Percentiles rank a stretch among this genome's conserved stretches.
Conservation (phyloP, 2,797 vertebrate genomes). For the Lacerta agilis region DNA sequence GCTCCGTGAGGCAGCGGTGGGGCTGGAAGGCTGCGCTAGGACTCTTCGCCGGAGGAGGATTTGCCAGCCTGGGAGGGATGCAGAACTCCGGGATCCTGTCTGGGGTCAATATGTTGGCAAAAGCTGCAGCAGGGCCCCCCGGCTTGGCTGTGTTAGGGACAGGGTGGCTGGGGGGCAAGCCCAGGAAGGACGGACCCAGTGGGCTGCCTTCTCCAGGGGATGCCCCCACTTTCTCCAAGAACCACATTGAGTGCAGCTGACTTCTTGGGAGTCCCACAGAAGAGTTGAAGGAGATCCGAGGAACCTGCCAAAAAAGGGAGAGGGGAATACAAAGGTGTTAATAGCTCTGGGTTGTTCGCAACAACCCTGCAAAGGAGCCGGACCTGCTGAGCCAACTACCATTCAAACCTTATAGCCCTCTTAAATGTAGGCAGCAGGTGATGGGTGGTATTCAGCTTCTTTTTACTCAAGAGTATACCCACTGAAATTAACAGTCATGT, state of each 20-base stretch:
- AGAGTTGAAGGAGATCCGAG: background rate
- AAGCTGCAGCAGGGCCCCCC: constrained; percentile 51
- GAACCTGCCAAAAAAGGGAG: constrained; percentile 28
- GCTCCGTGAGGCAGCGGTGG: constrained; percentile 40
- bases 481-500: background rate
- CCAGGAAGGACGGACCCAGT: constrained; percentile 26
- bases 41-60: background rate
- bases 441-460: too few relatives aligned
- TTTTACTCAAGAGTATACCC: too few relatives aligned
- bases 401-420: too few relatives aligned
- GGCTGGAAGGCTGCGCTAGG: constrained; percentile 2
- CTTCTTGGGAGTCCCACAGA: background rate
- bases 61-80: constrained; percentile 87
- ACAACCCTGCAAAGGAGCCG: background rate
- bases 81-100: constrained; percentile 94
- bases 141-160: constrained; percentile 29
- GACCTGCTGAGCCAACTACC: background rate
- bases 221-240: constrained; percentile 69
- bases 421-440: too few relatives aligned
- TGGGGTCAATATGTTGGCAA: constrained; percentile 92
- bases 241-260: constrained; percentile 61
- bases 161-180: constrained; percentile 39
- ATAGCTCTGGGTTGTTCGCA: background rate
- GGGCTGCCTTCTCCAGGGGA: constrained; percentile 32
- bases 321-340: background rate